A percentile compares a stretch with the other conserved stretches of the same genome.
Conservation (phyloP, 2,888 invertebrate species). For the Andrena praecox region DNA sequence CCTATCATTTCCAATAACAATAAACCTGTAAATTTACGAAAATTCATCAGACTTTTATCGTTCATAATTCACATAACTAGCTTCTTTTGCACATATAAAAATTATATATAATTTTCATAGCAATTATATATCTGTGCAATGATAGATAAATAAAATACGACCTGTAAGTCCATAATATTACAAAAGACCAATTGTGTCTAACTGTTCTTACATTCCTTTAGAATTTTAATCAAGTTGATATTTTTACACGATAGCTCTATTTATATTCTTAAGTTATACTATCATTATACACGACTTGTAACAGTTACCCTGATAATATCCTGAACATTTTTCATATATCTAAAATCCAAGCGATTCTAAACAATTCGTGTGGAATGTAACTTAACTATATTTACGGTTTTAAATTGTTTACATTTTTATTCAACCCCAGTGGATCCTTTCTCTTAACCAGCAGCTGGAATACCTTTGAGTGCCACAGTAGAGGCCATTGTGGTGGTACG, state of each 20-base stretch:
- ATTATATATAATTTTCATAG: slow-evolving; percentile 16
- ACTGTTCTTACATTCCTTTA: not conserved
- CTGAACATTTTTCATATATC: not conserved
- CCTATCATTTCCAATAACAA: not conserved
- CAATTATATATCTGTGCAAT: slow-evolving; percentile 15
- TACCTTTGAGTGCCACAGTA: not conserved
- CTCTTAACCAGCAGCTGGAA: not conserved
- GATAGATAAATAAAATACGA: slow-evolving; percentile 39
- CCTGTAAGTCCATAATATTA: slow-evolving; percentile 11
- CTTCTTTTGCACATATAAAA: slow-evolving; percentile 19
- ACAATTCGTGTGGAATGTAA: not conserved
- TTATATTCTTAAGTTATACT: not conserved
- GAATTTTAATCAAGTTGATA: not conserved
- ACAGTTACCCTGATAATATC: not conserved
- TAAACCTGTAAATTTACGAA: not conserved
- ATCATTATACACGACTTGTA: not conserved
- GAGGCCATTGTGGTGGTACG: not conserved
- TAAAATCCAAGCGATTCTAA: slow-evolving; percentile 6
- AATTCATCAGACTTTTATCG: slow-evolving; percentile 15
- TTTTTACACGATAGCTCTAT: not conserved
- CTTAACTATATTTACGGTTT: not conserved
- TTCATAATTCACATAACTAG: slow-evolving; percentile 1
- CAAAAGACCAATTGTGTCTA: not conserved
- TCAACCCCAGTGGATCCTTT: not conserved
- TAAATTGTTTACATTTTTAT: slow-evolving; percentile 10